Evolutionary conservation across 53 echinoderm and acorn worm species (phyloP).

Genomic region (Glandiceps talaboti): DNA sequence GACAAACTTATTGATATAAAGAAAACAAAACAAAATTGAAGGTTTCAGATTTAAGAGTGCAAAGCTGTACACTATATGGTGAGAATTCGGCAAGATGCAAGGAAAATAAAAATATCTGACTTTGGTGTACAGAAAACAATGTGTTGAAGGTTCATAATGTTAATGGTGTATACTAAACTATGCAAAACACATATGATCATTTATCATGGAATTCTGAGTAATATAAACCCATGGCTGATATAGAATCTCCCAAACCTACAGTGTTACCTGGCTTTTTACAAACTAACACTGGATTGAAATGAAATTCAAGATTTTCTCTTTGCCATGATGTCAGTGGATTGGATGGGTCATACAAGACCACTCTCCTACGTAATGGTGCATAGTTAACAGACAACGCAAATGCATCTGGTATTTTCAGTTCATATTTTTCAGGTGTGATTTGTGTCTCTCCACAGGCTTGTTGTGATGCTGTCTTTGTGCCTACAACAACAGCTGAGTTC

Average conservation of each 20-base stretch:
- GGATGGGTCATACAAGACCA: conserved; percentile 45
- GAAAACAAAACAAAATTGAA: too few relatives aligned
- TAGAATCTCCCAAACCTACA: conserved; percentile 93
- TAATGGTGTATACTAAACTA: too few relatives aligned
- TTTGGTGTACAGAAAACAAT: too few relatives aligned
- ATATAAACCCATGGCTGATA: conserved; percentile 76
- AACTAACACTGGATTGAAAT: conserved; percentile 90
- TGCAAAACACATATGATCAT: too few relatives aligned
- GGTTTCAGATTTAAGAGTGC: too few relatives aligned
- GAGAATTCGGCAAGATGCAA: too few relatives aligned
- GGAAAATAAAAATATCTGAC: too few relatives aligned
- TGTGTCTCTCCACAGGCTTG: conserved; percentile 59
- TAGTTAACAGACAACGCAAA: conserved; percentile 53
- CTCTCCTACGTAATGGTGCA: conserved; percentile 35
- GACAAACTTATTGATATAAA: too few relatives aligned
- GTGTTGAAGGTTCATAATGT: too few relatives aligned
- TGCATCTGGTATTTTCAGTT: conserved; percentile 50
- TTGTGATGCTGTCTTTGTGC: conserved; percentile 52
- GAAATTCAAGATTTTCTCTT: conserved; percentile 49
- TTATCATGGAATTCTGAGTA: conserved; percentile 45
- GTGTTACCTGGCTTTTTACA: conserved; percentile 82
- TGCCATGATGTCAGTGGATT: conserved; percentile 52
- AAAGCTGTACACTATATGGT: too few relatives aligned
- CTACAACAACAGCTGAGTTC: conserved; percentile 61
- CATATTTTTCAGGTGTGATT: conserved; percentile 55